phyloP scores from a whole-genome alignment of 2,888 invertebrate species.

The Dicyrtomina minuta region DNA sequence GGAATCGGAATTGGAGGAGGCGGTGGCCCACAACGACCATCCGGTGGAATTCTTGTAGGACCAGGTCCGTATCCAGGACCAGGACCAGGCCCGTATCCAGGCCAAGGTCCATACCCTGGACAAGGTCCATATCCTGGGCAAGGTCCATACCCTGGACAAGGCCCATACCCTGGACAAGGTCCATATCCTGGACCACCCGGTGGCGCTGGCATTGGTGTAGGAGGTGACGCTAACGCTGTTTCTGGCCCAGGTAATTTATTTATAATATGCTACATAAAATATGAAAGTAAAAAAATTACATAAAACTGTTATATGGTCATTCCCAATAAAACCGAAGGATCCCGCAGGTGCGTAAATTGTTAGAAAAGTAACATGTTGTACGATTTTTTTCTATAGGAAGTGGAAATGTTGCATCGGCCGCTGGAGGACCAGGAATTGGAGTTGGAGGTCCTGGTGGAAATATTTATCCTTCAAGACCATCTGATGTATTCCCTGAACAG shows the following conservation, averaged over 20 bases:
- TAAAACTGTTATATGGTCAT: too few species aligned
- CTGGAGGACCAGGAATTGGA: background rate
- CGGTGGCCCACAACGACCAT: background rate
- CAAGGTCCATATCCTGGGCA: background rate
- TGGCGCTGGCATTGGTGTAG: background rate
- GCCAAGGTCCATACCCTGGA: background rate
- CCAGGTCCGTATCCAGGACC: background rate
- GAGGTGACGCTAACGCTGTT: background rate
- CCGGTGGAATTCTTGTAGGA: too few species aligned
- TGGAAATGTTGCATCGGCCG: too few species aligned
- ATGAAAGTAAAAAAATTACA: too few species aligned
- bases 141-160: background rate
- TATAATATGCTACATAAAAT: too few species aligned
- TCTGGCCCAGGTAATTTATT: background rate
- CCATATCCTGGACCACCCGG: background rate
- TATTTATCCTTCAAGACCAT: background rate
- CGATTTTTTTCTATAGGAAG: too few species aligned
- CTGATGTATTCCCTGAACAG: too few species aligned
- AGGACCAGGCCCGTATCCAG: too few species aligned
- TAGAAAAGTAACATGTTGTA: too few species aligned
- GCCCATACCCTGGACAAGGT: too few species aligned
- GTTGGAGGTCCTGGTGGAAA: background rate
- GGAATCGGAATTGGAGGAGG: background rate
- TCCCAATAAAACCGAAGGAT: too few species aligned
- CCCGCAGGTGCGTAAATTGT: too few species aligned